Evolutionary conservation across 2,888 invertebrate species (phyloP).

Genomic region (Brachynemurus nebulosus): DNA sequence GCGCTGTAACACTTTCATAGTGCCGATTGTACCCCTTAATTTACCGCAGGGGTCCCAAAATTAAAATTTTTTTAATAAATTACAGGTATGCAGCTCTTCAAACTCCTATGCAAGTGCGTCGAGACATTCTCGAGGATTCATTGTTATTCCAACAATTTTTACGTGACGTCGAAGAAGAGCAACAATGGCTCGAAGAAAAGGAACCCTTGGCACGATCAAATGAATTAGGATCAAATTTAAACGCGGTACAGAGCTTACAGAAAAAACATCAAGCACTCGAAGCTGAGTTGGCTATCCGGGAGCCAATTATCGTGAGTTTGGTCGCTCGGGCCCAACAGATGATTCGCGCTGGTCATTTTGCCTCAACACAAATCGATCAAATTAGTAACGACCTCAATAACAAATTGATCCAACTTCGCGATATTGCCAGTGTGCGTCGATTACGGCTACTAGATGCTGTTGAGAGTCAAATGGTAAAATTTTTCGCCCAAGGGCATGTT

Average conservation of each 20-base stretch:
- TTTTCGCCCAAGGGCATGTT: too few species aligned
- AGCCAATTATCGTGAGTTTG: slow-evolving; percentile 66
- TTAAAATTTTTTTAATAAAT: too few species aligned
- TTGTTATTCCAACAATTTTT: slow-evolving; percentile 77
- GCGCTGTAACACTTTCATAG: too few species aligned
- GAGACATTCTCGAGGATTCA: slow-evolving; percentile 88
- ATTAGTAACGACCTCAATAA: slow-evolving; percentile 51
- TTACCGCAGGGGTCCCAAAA: too few species aligned
- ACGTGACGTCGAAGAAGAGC: slow-evolving; percentile 84
- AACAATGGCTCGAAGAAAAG: slow-evolving; percentile 78
- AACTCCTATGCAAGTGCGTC: slow-evolving; percentile 80
- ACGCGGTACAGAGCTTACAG: slow-evolving; percentile 73
- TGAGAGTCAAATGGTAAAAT: slow-evolving; percentile 65
- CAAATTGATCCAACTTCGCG: slow-evolving; percentile 55
- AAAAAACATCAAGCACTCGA: slow-evolving; percentile 91
- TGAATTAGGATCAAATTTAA: slow-evolving; percentile 44
- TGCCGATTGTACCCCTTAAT: too few species aligned
- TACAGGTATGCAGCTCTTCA: slow-evolving; percentile 67
- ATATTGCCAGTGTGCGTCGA: slow-evolving; percentile 56
- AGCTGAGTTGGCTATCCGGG: slow-evolving; percentile 75
- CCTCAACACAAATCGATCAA: slow-evolving; percentile 55
- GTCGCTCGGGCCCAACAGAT: slow-evolving; percentile 62
- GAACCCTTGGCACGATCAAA: slow-evolving; percentile 54
- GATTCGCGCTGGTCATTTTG: slow-evolving; percentile 75
- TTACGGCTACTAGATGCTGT: slow-evolving; percentile 64